A percentile compares a stretch with the other conserved stretches of the same genome.
phyloP scores from a whole-genome alignment of 2,888 invertebrate genomes.

The Pristionchus fissidentatus region DNA sequence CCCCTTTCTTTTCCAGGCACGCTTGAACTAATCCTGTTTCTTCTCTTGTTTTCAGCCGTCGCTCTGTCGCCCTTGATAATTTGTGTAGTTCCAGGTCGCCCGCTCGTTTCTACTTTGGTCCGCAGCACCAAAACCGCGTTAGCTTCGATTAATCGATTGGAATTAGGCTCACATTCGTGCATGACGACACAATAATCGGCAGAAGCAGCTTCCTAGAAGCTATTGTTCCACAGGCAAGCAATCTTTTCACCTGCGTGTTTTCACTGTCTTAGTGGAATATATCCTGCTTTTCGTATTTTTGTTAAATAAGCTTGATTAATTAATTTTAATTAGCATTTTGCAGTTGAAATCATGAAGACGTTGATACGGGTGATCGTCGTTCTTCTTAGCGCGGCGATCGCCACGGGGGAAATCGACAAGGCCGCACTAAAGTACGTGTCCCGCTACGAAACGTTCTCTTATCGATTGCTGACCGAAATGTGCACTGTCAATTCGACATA shows the following conservation, averaged over 20 bases:
- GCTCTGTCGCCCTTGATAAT: neutral
- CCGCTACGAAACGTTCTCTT: neutral
- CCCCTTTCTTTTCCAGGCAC: neutral
- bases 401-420: conserved; percentile 33
- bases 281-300: neutral
- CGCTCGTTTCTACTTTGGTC: neutral
- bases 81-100: neutral
- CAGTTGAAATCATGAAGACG: conserved; percentile 14
- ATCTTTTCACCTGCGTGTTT: neutral
- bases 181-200: neutral
- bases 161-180: too few species aligned
- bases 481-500: neutral
- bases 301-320: too few species aligned
- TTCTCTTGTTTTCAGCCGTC: neutral
- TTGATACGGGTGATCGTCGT: conserved; percentile 43
- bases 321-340: neutral
- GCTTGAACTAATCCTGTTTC: neutral
- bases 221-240: neutral
- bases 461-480: neutral
- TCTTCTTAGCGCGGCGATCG: neutral
- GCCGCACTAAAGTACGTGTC: conserved; percentile 33
- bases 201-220: conserved; percentile 41
- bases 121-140: neutral
- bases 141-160: neutral
- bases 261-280: too few species aligned